Conservation (phyloP, 1,140 invertebrate species). For the Dermatophagoides farinae region DNA sequence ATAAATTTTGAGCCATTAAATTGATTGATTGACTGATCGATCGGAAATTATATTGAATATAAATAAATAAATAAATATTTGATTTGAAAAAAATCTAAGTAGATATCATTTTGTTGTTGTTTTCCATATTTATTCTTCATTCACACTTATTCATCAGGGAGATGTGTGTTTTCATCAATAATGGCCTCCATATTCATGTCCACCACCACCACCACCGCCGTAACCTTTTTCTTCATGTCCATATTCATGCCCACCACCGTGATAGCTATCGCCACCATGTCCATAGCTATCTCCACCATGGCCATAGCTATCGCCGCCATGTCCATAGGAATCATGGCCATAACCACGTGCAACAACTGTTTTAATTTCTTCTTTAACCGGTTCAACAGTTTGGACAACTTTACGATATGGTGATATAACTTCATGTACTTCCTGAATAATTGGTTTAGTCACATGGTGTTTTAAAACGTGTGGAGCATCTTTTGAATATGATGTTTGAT, state of each 20-base stretch:
- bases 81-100: no score
- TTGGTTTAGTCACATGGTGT: conserved; percentile 6
- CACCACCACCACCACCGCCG: neutral
- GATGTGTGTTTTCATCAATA: no score
- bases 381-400: conserved; percentile 1
- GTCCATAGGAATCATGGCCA: neutral
- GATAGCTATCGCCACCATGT: neutral
- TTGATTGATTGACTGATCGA: no score
- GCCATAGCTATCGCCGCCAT: neutral
- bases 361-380: neutral
- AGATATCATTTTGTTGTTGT: no score
- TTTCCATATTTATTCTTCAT: no score
- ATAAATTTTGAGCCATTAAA: no score
- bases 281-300: neutral
- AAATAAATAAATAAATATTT: no score
- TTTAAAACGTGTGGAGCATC: conserved; percentile 6
- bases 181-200: neutral
- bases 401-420: conserved; percentile 7
- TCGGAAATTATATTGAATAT: no score
- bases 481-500: neutral
- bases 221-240: neutral
- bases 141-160: no score
- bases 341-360: conserved; percentile 3
- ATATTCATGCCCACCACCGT: no score
- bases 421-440: conserved; percentile 8